Base-by-base conservation (phyloP, 2,797 vertebrate species). In the Apodemus agrarius region DNA sequence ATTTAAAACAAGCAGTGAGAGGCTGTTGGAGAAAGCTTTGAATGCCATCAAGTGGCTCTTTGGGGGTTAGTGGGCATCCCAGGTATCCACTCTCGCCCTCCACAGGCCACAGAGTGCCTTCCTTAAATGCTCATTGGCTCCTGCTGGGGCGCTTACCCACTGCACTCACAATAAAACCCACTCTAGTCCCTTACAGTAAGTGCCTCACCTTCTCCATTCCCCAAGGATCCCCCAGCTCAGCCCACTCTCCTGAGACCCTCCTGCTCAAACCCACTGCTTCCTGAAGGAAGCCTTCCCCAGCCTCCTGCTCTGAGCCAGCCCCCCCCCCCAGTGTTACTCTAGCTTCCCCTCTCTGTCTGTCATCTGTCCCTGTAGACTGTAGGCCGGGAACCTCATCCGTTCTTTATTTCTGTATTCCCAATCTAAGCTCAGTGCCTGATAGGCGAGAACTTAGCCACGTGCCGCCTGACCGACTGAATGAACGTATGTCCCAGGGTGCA, bases 1-100 rank as follows among this genome's bases (percentile, higher is more conserved):
- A n/a, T 72, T 82, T 83, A 85, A 84, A 67, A 34, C 37, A 92
- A 82, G 67, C 3, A 24, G 57, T 46, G 69, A 95, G 90, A 65
- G 16, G 9, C 16, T 43, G 69, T 63, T 29, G 24, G 54, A 52
- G 79, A 92, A 89, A 91, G 95, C 92, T 91, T 26, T 90, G 87
- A 86, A 92, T 92, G 88, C 26, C n/a, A 24, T 72, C 43, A 19
- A 89, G 75, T 21, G 57, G 79, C 93, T 93, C 95, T 92, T 76
- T 26, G 85, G 92, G 79, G 76, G 83, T 1, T 76, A 52, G 82
- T 14, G 69, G 80, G 46, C 92, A 43, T 75, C 72, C 83, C 31
- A 49, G 87, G 90, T 78, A 91, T 83, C 79, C 89, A 81, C 63
- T 90, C 78, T 49, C 57, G 5, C 52, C 91, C 63, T 59, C 82